phyloP scores from a whole-genome alignment of 2,888 invertebrate genomes.

The Laspeyria flexula region DNA sequence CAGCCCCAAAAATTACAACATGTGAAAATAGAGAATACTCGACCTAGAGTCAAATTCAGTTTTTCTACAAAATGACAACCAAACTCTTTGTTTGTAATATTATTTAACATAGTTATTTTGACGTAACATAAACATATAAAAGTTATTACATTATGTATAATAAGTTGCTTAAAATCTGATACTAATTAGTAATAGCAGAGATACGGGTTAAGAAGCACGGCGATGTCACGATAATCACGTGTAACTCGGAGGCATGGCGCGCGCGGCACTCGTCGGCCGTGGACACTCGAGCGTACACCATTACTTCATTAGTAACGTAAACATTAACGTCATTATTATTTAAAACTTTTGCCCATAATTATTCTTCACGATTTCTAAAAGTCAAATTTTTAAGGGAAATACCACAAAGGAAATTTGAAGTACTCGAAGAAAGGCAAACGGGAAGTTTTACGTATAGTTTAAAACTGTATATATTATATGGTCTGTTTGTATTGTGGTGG shows the following conservation, averaged over 20 bases:
- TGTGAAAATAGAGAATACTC: no score
- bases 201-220: constrained; percentile 38
- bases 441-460: constrained; percentile 24
- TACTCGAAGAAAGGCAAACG: constrained; percentile 3
- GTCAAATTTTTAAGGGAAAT: constrained; percentile 19
- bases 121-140: constrained; percentile 26
- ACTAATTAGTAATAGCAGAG: constrained; percentile 33
- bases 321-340: constrained; percentile 20
- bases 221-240: constrained; percentile 37
- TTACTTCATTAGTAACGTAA: constrained; percentile 22
- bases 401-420: constrained; percentile 10
- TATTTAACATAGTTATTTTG: constrained; percentile 20
- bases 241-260: constrained; percentile 22
- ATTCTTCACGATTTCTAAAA: constrained; percentile 34
- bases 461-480: no score
- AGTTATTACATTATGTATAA: constrained; percentile 27
- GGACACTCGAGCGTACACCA: constrained; percentile 32
- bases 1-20: no score
- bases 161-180: constrained; percentile 32
- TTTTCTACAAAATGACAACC: constrained; percentile 6
- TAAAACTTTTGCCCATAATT: constrained; percentile 20
- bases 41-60: neutral
- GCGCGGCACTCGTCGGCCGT: constrained; percentile 7
- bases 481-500: constrained; percentile 20
- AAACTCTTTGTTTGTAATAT: constrained; percentile 11